These are phyloP conservation scores for Hydrocynus forskahlii DNA, from an alignment of 2,797 vertebrate species.

Conservation along the genomic window DNA sequence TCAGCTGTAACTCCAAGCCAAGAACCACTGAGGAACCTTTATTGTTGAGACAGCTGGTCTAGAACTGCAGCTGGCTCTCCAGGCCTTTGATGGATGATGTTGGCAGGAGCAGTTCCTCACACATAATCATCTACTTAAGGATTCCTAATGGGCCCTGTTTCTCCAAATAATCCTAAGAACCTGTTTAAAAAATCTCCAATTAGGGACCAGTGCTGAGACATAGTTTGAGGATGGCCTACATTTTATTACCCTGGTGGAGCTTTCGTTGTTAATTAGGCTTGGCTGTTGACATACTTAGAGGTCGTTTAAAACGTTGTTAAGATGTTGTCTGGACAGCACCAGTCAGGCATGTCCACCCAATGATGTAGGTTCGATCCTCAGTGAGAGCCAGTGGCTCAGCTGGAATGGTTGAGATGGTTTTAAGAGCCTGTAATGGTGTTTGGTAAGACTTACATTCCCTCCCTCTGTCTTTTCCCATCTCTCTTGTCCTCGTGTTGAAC, in stretches of 20 bases:
- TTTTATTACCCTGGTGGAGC: not conserved
- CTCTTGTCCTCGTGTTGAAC: not conserved
- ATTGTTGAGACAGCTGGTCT: not conserved
- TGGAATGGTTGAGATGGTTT: not conserved
- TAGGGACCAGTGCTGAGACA: too few relatives aligned
- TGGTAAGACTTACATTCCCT: not conserved
- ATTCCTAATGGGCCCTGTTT: not conserved
- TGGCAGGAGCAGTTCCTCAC: not conserved
- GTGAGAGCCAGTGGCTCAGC: not conserved
- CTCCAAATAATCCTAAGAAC: too few relatives aligned
- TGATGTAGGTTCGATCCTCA: not conserved
- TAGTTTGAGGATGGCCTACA: not conserved
- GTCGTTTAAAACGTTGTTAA: not conserved
- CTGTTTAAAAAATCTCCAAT: too few relatives aligned
- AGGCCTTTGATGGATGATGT: not conserved
- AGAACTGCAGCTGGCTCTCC: too few relatives aligned
- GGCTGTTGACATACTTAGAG: not conserved
- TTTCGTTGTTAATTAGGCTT: not conserved
- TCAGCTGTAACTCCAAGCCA: not conserved
- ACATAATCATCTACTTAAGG: not conserved
- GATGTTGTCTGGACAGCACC: not conserved
- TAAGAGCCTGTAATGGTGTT: not conserved
- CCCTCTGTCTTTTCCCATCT: not conserved
- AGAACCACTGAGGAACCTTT: not conserved
- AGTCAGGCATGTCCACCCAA: not conserved